Evolutionary conservation across 92 coral and sea anemone genomes (phyloP), one percentile per base, ranked within the genome.

Genomic region (Muricea muricata): DNA sequence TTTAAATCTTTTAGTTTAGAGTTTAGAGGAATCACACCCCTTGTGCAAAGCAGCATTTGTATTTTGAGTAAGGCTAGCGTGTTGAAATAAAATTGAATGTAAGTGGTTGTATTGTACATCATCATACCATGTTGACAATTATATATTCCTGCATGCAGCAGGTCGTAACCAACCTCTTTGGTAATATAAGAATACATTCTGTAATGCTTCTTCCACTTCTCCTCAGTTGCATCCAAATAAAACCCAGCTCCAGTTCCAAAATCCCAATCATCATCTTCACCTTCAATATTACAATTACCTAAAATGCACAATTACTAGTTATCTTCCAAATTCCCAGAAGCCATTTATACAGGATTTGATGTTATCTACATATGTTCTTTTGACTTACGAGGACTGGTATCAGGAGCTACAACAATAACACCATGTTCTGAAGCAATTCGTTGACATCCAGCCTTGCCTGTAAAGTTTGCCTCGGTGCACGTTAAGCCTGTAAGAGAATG

Each of bases 181-280:
- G 99, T 93, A 33, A 96, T 70, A 57, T 96, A 96, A 15, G 99
- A 93, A 40, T 78, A 96, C 99, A 96, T 96, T 75, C 97, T 93
- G 85, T 96, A 96, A 87, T 96, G 88, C 66, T 80, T 93, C 68
- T 96, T 96, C 99, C 99, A 96, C 75, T 96, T 96, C 50, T 94
- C 93, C 50, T 90, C 94, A 29, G 98, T 96, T 5, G 99, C 99
- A 87, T 96, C 97, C 29, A 96, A 47, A 26, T 96, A 96, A 76
- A 96, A 96, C 4, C 98, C 98, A 61, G 99, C 99, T 39, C 99
- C 99, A 79, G 96, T 86, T 20, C 99, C 99, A 92, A 96, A 96
- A 71, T 96, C 99, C 87, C 91, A 96, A 48, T 93, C 88, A 18
- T 93, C 97, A 63, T 96, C 94, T 72, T 96, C 99, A 21, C 99